phyloP scores from a whole-genome alignment of 2,888 invertebrate genomes.

The Teleiodes luculella region DNA sequence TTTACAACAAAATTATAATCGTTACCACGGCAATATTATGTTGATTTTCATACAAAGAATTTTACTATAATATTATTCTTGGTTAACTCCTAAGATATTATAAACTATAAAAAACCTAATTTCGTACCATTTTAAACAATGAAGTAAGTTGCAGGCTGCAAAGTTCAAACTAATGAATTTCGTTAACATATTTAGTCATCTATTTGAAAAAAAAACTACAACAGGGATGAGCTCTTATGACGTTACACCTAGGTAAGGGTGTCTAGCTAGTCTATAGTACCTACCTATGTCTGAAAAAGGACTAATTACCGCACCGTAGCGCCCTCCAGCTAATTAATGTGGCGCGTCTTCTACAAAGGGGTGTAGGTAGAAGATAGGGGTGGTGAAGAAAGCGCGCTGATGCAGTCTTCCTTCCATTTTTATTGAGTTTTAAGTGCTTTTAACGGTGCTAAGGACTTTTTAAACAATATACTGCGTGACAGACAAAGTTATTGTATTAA shows the following conservation, averaged over 20 bases:
- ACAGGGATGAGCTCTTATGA: not conserved
- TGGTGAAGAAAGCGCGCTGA: not conserved
- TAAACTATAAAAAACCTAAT: too few relatives aligned
- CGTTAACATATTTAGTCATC: too few relatives aligned
- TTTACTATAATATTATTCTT: too few relatives aligned
- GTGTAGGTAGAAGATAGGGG: not conserved
- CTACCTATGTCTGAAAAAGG: constrained; percentile 10
- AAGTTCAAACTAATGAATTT: too few relatives aligned
- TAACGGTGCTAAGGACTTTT: constrained; percentile 1
- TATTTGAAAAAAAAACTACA: too few relatives aligned
- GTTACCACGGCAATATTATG: too few relatives aligned
- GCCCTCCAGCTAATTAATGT: constrained; percentile 17
- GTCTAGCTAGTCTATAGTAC: not conserved
- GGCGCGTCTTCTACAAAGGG: constrained; percentile 12
- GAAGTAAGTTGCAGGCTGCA: too few relatives aligned
- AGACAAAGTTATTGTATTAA: too few relatives aligned
- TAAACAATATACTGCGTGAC: not conserved
- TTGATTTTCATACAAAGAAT: too few relatives aligned
- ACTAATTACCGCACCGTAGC: constrained; percentile 11
- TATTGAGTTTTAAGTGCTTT: constrained; percentile 5
- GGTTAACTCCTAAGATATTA: too few relatives aligned
- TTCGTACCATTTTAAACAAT: too few relatives aligned
- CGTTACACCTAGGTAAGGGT: not conserved
- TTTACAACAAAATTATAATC: too few relatives aligned
- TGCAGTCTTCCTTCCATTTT: not conserved